These are phyloP conservation scores for Dermatemys mawii DNA, from an alignment of 2,113 vertebrate genomes.

Conservation along the genomic window DNA sequence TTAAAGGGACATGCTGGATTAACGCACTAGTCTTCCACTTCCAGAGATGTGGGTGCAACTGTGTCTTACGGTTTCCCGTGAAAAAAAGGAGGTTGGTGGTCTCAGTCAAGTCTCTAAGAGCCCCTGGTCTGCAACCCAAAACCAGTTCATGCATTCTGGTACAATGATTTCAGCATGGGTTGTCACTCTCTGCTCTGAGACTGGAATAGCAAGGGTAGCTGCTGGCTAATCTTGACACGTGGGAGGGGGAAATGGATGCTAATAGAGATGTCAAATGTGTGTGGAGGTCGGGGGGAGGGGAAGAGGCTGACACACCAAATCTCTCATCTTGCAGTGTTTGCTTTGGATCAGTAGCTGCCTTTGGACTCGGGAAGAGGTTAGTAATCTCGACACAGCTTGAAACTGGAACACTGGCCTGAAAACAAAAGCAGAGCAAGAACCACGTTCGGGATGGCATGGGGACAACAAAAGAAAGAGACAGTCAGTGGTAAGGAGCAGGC, in stretches of 20 bases:
- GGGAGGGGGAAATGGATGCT: not conserved
- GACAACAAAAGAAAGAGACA: not conserved
- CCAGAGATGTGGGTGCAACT: not conserved
- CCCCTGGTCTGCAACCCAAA: accelerated
- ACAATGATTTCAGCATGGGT: not conserved
- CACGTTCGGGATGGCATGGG: not conserved
- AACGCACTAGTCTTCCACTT: not conserved
- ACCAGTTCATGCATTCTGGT: not conserved
- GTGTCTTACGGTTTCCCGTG: not conserved
- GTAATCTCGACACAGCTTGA: not conserved
- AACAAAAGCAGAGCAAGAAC: not conserved
- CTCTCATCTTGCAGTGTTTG: not conserved
- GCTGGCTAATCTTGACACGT: not conserved
- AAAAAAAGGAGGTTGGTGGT: not conserved
- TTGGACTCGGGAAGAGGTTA: not conserved
- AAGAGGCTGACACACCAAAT: not conserved
- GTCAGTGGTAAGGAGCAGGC: not conserved
- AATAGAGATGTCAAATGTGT: not conserved
- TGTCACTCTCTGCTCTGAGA: not conserved
- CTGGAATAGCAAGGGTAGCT: not conserved
- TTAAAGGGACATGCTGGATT: constrained; percentile 22
- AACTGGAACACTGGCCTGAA: not conserved
- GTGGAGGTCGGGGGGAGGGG: not conserved
- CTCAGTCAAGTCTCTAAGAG: accelerated
- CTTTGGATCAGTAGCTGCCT: not conserved